These are phyloP conservation scores for Kryptopterus vitreolus DNA, from an alignment of 2,797 vertebrate species.

Conservation along the genomic window DNA sequence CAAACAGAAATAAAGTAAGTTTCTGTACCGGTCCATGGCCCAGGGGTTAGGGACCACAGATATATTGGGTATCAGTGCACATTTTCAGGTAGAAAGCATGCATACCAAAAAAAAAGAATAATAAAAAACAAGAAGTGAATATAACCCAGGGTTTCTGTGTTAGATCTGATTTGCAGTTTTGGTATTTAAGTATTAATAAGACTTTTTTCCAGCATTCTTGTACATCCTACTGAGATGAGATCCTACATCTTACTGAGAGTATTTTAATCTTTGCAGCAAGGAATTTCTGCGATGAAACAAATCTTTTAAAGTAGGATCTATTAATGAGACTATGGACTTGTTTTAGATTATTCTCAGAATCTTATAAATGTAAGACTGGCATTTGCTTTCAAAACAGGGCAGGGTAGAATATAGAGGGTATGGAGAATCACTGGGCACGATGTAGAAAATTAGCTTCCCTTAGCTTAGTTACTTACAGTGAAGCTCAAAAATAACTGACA, in stretches of 20 bases:
- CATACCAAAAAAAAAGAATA: not conserved
- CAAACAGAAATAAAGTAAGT: too few species aligned
- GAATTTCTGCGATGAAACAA: not conserved
- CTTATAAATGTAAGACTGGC: too few species aligned
- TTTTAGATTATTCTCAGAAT: constrained; percentile 10
- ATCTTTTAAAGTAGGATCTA: not conserved
- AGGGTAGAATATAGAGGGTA: too few species aligned
- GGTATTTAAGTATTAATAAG: not conserved
- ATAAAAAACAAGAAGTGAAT: not conserved
- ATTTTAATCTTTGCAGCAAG: not conserved
- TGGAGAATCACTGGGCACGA: too few species aligned
- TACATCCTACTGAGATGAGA: not conserved
- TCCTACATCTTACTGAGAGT: too few species aligned
- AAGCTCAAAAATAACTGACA: too few species aligned
- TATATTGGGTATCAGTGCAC: not conserved
- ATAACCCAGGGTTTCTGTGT: not conserved
- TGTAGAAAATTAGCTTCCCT: too few species aligned
- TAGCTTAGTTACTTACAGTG: too few species aligned
- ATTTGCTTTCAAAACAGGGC: not conserved
- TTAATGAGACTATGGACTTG: not conserved
- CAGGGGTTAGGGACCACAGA: too few species aligned
- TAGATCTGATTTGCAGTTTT: not conserved
- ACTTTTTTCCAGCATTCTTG: not conserved
- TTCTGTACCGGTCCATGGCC: too few species aligned
- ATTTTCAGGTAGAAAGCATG: not conserved